phyloP scores from a whole-genome alignment of 2,113 vertebrate genomes.

The Electrona antarctica region DNA sequence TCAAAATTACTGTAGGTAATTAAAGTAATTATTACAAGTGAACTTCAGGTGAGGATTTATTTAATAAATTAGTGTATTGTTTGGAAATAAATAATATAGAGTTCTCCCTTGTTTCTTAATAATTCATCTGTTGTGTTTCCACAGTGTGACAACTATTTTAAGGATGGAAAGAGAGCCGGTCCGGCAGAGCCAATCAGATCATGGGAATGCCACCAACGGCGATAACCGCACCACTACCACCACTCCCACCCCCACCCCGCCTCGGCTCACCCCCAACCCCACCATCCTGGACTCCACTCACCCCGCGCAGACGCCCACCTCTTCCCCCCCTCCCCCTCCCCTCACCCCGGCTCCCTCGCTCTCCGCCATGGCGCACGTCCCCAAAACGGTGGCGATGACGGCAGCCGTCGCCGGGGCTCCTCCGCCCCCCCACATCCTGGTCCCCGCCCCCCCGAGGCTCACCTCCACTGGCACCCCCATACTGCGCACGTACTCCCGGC shows the following conservation, averaged over 20 bases:
- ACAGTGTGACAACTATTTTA: constrained; percentile 34
- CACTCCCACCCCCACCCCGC: constrained; percentile 53
- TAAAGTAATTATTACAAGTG: too few species aligned
- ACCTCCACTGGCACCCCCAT: constrained; percentile 44
- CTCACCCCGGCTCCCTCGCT: constrained; percentile 69
- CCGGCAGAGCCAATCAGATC: constrained; percentile 49
- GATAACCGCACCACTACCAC: constrained; percentile 14
- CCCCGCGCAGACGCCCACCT: constrained; percentile 45
- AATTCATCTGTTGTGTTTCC: neutral
- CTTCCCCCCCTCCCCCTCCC: constrained; percentile 67
- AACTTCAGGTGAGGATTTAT: too few species aligned
- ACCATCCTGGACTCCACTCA: constrained; percentile 59
- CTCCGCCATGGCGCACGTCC: constrained; percentile 1
- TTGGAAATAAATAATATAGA: too few species aligned
- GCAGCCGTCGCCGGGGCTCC: neutral
- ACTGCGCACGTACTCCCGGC: constrained; percentile 67
- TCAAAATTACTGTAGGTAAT: too few species aligned
- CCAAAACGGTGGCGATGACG: constrained; percentile 27
- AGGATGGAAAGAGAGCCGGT: constrained; percentile 67
- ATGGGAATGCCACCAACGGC: constrained; percentile 40
- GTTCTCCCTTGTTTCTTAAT: too few species aligned
- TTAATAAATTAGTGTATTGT: too few species aligned
- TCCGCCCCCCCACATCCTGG: constrained; percentile 50
- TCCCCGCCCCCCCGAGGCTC: constrained; percentile 63
- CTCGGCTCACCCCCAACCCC: constrained; percentile 70